Evolutionary conservation across 2,113 vertebrate species (phyloP), one percentile per base, ranked within the genome.

Genomic region (Macrotus californicus): DNA sequence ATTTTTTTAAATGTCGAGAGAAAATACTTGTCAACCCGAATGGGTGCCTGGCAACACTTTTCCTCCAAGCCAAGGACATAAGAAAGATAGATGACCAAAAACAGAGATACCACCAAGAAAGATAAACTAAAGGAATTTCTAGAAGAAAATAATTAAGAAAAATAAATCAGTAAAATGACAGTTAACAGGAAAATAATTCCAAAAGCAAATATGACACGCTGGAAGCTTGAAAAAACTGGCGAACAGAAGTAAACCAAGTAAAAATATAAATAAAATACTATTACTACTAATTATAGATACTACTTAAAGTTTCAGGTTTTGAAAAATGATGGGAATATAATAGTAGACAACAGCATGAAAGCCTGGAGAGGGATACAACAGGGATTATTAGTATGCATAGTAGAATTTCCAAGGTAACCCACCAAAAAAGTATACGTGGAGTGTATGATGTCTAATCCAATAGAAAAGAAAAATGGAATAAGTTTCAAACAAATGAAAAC

Each of bases 1-100:
- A 36, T 61, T 94, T 89, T 89, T 75, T 80, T 36, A 67, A 84
- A 13, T 80, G 4, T 56, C 59, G 11, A 69, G 69, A 93, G 72
- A 91, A 91, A 94, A 67, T 85, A 80, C 3, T 34, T 84, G 48
- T 84, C 77, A 80, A 73, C 39, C 72, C 59, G 48, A 91, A 93
- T 80, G n/a, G 9, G 9, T 87, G 46, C 18, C 54, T 94, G 24
- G 41, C 75, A 69, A 75, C 69, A 76, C n/a, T 76, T 76, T 66
- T 73, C 15, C 83, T 93, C 86, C n/a, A 81, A 89, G 29, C 19
- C 22, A 46, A 75, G n/a, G 13, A n/a, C 18, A 6, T 70, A 93
- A 67, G 91, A 80, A 50, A 22, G 39, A 18, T 39, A 66, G 64
- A 87, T 75, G 22, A 82, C 3, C 26, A 76, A 73, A 87, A 48